Base-by-base conservation (phyloP, 2,797 vertebrate genomes). In the Enteromius thamalakanensis region DNA sequence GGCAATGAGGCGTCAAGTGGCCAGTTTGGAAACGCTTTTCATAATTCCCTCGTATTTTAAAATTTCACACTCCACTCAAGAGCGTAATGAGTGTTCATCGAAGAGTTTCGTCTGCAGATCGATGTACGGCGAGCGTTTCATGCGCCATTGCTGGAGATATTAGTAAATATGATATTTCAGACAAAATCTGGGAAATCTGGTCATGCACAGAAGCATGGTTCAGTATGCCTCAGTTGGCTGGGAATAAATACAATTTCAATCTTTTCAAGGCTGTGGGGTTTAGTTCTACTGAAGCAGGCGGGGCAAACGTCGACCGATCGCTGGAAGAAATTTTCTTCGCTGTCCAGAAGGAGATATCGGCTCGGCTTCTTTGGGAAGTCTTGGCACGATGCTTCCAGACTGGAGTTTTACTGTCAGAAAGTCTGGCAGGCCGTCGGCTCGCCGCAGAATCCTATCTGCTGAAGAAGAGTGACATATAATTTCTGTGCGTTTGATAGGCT, bases 401-500 rank as follows among this genome's bases (percentile, higher is more conserved):
- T 9, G 69, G 53, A 81, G 70, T 14, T 64, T 81, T 86, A 72
- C 45, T 65, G 34, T 55, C 77, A 76, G 58, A 85, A 82, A 82
- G 49, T 47, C 62, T 58, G 29, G 70, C 47, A 34, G 70, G 29
- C 47, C 26, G 17, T 19, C 49, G 26, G 26, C 70, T 74, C 17
- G 17, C 47, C 2, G 1, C 70, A 72, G 70, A 79, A 80, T 67
- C 51, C 87, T 86, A 79, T 87, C 87, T 62, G 70, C 72, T 26
- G 40, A 47, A 21, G 76, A 83, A 85, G 86, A 84, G 69, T 87
- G 87, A 87, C 87, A 90, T 40, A 71, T 86, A 81, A 88, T 89
- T 94, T 88, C 90, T 84, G 21, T 89, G 90, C 79, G 84, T 91
- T 89, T 82, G 86, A 94, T 94, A 89, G 89, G 80, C 87, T 92